These are phyloP conservation scores for Drosophila yakuba DNA, from an alignment of 1,140 invertebrate genomes.

Conservation along the genomic window DNA sequence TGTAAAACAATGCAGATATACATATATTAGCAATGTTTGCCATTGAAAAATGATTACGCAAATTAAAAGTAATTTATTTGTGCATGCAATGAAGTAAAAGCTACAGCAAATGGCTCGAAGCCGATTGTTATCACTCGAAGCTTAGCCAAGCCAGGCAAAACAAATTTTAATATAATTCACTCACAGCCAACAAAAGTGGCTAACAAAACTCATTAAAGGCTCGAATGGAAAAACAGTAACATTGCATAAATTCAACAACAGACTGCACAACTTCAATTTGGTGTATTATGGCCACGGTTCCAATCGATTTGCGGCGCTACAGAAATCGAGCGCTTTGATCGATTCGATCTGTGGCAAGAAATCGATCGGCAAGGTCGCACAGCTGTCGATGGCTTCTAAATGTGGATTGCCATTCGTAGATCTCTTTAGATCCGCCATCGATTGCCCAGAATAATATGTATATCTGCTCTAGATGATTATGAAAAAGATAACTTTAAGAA, in stretches of 20 bases:
- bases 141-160: slow-evolving; percentile 61
- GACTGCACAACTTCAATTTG: slow-evolving; percentile 60
- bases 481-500: not conserved
- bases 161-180: slow-evolving; percentile 77
- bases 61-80: slow-evolving; percentile 80
- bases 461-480: not conserved
- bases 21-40: slow-evolving; percentile 41
- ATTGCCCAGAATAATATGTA: slow-evolving; percentile 14
- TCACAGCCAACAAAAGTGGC: slow-evolving; percentile 44
- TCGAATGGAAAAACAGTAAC: slow-evolving; percentile 52
- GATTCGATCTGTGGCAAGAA: slow-evolving; percentile 35
- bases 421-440: slow-evolving; percentile 34
- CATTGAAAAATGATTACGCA: slow-evolving; percentile 77
- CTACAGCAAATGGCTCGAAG: slow-evolving; percentile 45
- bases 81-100: slow-evolving; percentile 61
- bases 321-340: slow-evolving; percentile 58
- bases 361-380: slow-evolving; percentile 72
- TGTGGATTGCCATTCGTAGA: slow-evolving; percentile 34
- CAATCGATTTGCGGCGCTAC: slow-evolving; percentile 67
- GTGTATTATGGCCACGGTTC: slow-evolving; percentile 52
- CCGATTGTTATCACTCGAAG: slow-evolving; percentile 68
- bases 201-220: slow-evolving; percentile 32
- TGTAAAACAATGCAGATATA: slow-evolving; percentile 41
- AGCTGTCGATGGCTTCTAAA: slow-evolving; percentile 56
- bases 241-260: slow-evolving; percentile 72